Base-by-base conservation (phyloP, 2,888 invertebrate species). In the Lithophane socia region DNA sequence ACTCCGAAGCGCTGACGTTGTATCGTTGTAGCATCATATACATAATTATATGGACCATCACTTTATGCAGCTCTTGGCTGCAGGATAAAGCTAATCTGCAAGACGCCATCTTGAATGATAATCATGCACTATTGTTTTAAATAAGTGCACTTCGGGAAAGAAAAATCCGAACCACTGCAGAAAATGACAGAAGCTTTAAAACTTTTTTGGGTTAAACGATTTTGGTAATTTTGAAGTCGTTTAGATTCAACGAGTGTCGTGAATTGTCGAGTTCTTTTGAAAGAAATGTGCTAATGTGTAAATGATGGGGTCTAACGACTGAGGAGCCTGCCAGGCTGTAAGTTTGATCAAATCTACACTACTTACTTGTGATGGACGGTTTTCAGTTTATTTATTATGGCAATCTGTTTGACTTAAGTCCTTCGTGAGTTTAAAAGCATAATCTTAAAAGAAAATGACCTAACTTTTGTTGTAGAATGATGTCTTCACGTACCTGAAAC, bases 71-170 rank as follows among this genome's bases (percentile, higher is more conserved):
- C 44, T 58, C 72, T 78, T 72, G 44, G 29, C n/a, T 75, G 63
- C 81, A 78, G 77, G 47, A 54, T 42, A 60, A 56, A 75, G 73
- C 69, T 87, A 78, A 77, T 84, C 78, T 79, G 69, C 79, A 74
- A 74, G 66, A 13, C 73, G 44, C 68, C 61, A 74, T 75, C 71
- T 70, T 63, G 73, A 75, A 85, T 79, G 73, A 82, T 72, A 87
- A 87, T 82, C 81, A 72, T 80, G 77, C 75, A 72, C 71, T 81
- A 77, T 80, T 84, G 82, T 80, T 88, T 88, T 88, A 88, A 85
- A 88, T 78, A 88, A 85, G 80, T 73, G 77, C 85, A 82, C 78
- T 85, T 80, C 67, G n/a, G 60, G 13, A 71, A 67, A 75, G 77
- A 78, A 80, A 77, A 79, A 37, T 75, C 63, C 21, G 2, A 12